Evolutionary conservation across 92 coral and sea anemone genomes (phyloP), one percentile per base, ranked within the genome.

Genomic region (Palythoa grandiflora): DNA sequence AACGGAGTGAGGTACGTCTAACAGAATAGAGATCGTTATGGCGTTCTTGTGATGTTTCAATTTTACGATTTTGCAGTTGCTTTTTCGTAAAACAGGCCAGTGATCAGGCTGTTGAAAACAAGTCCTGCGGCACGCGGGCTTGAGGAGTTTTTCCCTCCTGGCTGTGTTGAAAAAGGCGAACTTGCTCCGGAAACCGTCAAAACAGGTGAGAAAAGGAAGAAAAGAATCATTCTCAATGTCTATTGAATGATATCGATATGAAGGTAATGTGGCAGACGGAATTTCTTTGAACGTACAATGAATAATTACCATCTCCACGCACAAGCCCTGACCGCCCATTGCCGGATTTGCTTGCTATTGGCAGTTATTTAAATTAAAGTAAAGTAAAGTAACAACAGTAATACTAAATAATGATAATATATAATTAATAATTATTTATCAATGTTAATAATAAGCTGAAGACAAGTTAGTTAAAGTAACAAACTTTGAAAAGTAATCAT

Each of bases 141-240:
- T 83, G 98, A 96, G 61, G 99, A 96, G 80, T 96, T 96, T 80
- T 96, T 96, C 19, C 99, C 99, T 66, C 97, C 96, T 44, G 95
- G 96, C 1, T 95, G 92, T 11, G 75, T 96, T 20, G 98, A 96
- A 9, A 93, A 88, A 38, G 95, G 93, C 20, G 96, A 96, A 93
- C 76, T 94, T 20, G 93, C 98, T 14, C 98, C 96, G 74, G 99
- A 96, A 88, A 84, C 80, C 2, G 98, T 96, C 8, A 85, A 89
- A 76, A 93, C 99, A 95, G 99, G 99, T 96, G 60, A 38, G 53
- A 36, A 87, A 52, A 54, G 51, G 0, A 53, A 19, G 2, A 44
- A 15, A 3, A 54, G 68, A 37, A 47, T n/a, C 14, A 47, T 44
- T 19, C 36, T 9, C 36, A 5, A 16, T 70, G 9, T 28, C 47